Percentiles rank a stretch among this genome's conserved stretches.
Evolutionary conservation across 2,113 vertebrate species (phyloP).

Genomic region (Oophaga pumilio): DNA sequence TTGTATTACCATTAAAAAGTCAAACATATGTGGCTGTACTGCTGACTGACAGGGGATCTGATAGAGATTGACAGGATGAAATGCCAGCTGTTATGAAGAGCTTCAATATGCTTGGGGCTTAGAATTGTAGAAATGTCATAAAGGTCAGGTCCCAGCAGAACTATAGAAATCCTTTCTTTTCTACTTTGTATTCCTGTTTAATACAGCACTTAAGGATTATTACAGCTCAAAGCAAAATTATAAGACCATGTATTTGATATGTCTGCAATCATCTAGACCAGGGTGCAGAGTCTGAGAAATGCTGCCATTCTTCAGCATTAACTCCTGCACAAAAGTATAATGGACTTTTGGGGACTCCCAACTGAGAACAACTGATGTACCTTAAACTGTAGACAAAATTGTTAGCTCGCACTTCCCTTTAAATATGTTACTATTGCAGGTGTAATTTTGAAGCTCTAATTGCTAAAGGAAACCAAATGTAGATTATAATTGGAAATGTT

Average conservation of each 20-base stretch:
- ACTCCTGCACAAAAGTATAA: too few species aligned
- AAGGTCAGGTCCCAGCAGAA: neutral
- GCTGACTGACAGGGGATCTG: neutral
- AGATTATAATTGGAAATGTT: too few species aligned
- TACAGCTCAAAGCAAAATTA: neutral
- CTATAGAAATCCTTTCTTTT: neutral
- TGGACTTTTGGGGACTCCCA: too few species aligned
- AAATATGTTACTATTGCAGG: neutral
- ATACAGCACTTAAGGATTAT: neutral
- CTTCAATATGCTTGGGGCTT: neutral
- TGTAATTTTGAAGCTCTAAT: too few species aligned
- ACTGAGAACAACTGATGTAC: too few species aligned
- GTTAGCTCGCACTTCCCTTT: neutral
- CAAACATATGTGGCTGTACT: neutral
- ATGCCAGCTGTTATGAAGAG: neutral
- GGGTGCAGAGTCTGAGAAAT: too few species aligned
- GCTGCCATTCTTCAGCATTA: too few species aligned
- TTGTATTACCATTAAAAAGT: neutral
- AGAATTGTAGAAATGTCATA: neutral
- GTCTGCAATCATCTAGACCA: neutral
- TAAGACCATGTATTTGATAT: neutral
- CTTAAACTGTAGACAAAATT: neutral
- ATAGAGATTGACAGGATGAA: neutral
- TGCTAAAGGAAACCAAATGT: too few species aligned
- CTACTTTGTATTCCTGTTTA: neutral